Evolutionary conservation across 2,888 invertebrate genomes (phyloP), one percentile per base, ranked within the genome.

Genomic region (Nephrocerus scutellatus): DNA sequence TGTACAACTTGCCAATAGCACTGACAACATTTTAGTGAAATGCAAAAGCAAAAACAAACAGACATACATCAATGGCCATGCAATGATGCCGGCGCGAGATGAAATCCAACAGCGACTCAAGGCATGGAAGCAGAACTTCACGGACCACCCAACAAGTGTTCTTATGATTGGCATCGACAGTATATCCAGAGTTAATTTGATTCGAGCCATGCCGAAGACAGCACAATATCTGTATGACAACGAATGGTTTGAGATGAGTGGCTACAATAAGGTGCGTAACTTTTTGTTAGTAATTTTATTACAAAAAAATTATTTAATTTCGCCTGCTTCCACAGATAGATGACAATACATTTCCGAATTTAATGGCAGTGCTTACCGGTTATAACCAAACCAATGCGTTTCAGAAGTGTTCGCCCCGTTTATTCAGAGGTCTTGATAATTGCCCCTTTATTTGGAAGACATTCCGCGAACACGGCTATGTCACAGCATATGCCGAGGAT

Each of bases 321-420:
- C 25, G 9, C 5, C n/a, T n/a, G 5, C 5, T 23, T 20, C 10
- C 41, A 2, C 59, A 87, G 76, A 76, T 86, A 44, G 88, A 80
- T 6, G 91, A 91, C 57, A 92, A 92, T 56, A 92, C 91, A 0
- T 88, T 85, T 57, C 89, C 92, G 0, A 95, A 93, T 66, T 66
- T 93, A 33, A 82, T 90, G 75, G 87, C 90, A 0, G 73, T 84
- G 29, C 70, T 86, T 10, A 80, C 84, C 0, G 92, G 91, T 2
- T 72, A 75, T 46, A 76, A 70, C 43, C 60, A 67, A 21, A 50
- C 60, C 1, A 53, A 71, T 12, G 68, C 77, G 10, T 70, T 74
- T 31, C 52, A 62, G 2, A 60, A 71, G 30, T 75, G 75, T 48
- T 63, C 71, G 19, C 74, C 76, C 10, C 66, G 64, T 6, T 57